Conservation (phyloP, 2,113 vertebrate species). For the Elephantulus edwardii region DNA sequence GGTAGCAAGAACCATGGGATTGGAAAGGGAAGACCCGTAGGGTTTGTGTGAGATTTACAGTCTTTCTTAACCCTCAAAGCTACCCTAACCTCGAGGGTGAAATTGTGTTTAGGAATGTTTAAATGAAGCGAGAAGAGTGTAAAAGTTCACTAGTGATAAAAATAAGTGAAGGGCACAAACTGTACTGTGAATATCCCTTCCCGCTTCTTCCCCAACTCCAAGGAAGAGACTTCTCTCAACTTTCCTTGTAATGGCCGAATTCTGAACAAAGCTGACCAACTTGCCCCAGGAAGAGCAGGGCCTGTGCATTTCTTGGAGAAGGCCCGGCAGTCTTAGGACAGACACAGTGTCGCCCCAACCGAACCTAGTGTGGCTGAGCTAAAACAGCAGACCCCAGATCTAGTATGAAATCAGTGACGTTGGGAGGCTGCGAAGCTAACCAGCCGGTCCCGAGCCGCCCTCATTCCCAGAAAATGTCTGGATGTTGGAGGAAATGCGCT, state of each 20-base stretch:
- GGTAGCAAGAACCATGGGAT: neutral
- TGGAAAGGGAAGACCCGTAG: neutral
- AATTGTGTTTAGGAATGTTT: conserved; percentile 1
- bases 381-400: conserved; percentile 38
- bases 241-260: conserved; percentile 19
- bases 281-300: neutral
- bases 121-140: neutral
- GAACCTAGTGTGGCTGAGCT: neutral
- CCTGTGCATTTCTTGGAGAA: neutral
- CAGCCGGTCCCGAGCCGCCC: neutral
- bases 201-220: neutral
- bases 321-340: neutral
- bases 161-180: neutral
- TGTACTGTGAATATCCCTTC: neutral
- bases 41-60: neutral
- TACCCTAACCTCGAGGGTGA: neutral
- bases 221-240: conserved; percentile 2
- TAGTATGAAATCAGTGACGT: neutral
- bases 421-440: neutral
- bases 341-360: neutral
- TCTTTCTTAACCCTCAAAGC: neutral
- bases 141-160: conserved; percentile 7
- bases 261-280: neutral
- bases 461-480: neutral
- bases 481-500: neutral